These are phyloP conservation scores for Tribolium madens DNA, from an alignment of 1,140 invertebrate genomes.

Conservation along the genomic window DNA sequence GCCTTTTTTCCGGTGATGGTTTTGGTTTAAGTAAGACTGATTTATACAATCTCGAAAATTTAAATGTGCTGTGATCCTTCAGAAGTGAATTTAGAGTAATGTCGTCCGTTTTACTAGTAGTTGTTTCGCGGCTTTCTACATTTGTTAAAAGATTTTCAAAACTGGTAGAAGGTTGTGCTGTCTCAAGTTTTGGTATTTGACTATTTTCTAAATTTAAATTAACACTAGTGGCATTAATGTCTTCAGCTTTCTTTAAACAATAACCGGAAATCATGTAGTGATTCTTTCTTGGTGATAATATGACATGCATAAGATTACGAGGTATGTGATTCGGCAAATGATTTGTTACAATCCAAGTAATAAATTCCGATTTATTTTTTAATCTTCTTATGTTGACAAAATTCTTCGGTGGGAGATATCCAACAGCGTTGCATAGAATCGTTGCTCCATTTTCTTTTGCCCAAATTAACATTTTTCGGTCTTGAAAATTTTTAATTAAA, in stretches of 20 bases:
- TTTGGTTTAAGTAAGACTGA: too few relatives aligned
- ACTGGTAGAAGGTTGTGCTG: too few relatives aligned
- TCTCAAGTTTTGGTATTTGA: too few relatives aligned
- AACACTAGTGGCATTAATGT: too few relatives aligned
- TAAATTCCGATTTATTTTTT: slow-evolving; percentile 37
- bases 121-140: too few relatives aligned
- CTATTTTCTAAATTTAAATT: too few relatives aligned
- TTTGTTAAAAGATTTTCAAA: too few relatives aligned
- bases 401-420: slow-evolving; percentile 41
- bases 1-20: too few relatives aligned
- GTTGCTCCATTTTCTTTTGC: slow-evolving; percentile 44
- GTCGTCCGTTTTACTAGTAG: too few relatives aligned
- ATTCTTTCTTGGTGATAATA: slow-evolving; percentile 53
- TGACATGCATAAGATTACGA: slow-evolving; percentile 47
- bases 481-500: slow-evolving; percentile 51
- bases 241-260: slow-evolving; percentile 49
- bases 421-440: slow-evolving; percentile 49
- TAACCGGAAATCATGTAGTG: slow-evolving; percentile 56
- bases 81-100: too few relatives aligned
- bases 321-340: slow-evolving; percentile 47
- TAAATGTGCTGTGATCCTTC: too few relatives aligned
- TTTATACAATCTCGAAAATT: too few relatives aligned
- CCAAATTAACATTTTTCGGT: slow-evolving; percentile 54
- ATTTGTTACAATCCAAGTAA: slow-evolving; percentile 53
- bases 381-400: slow-evolving; percentile 45